Evolutionary conservation across 2,888 invertebrate genomes (phyloP), one percentile per base, ranked within the genome.

Genomic region (Alitta virens): DNA sequence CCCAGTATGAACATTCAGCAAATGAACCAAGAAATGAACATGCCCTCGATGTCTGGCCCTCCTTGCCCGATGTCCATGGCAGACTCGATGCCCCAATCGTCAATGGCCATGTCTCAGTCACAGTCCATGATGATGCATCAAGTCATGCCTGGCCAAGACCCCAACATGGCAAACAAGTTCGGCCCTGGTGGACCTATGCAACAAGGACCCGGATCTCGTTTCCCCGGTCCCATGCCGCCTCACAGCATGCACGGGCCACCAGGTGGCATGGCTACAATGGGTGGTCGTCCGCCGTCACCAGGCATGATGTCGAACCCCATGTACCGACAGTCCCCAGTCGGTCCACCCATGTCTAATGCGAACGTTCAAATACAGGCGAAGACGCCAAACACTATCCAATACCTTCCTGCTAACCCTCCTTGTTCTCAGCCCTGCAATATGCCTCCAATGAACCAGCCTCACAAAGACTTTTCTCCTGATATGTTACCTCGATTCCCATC

Each of bases 361-460:
- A 95, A 92, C 82, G 81, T 85, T 59, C 92, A 93, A 84, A 94
- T 97, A 26, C 96, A 96, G 83, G 91, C 96, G 12, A 94, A 92
- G 82, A 94, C 96, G 14, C 96, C 97, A 0, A 97, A 97, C 83
- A 97, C 97, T 42, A 97, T 97, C 79, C 96, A 97, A 85, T 97
- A 97, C 86, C 87, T 96, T 82, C 97, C 97, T 24, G 92, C 94
- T 57, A 87, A 94, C 83, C 92, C 95, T n/a, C 93, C 93, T 79
- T 88, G 79, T 56, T 77, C 81, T 60, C 73, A 76, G 64, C 69
- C 72, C 27, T 68, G 63, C 40, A 49, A 60, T 33, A 49, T 38
- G 7, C 65, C 43, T 12, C 59, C 52, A 18, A 38, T 55, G 18
- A 51, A 50, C 26, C 54, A 43, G 2, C n/a, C n/a, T n/a, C n/a